Evolutionary conservation across 2,113 vertebrate genomes (phyloP).

Genomic region (Neoarius graeffei): DNA sequence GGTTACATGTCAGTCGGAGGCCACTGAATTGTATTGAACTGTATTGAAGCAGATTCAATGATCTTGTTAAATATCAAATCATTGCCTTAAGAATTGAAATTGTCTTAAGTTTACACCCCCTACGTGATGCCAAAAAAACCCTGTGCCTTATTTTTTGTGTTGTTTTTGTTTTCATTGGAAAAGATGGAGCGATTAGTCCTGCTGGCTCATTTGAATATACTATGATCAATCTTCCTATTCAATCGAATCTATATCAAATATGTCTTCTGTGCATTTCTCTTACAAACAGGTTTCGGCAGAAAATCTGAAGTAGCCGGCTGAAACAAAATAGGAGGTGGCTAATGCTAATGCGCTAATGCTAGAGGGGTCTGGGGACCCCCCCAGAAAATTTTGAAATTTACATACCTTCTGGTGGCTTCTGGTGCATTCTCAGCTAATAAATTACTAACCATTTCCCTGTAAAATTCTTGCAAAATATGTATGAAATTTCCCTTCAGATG

Average conservation of each 20-base stretch:
- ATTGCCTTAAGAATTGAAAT: background rate
- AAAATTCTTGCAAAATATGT: too few relatives aligned
- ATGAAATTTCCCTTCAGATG: too few relatives aligned
- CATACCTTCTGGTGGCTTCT: too few relatives aligned
- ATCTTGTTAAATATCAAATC: background rate
- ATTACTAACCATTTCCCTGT: too few relatives aligned
- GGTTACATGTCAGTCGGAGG: background rate
- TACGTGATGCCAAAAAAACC: background rate
- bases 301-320: too few relatives aligned
- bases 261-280: constrained; percentile 24
- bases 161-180: background rate
- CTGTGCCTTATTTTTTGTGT: background rate
- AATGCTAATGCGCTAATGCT: too few relatives aligned
- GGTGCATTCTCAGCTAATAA: too few relatives aligned
- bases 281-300: constrained; percentile 33
- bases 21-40: background rate
- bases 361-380: too few relatives aligned
- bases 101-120: background rate
- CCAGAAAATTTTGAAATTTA: too few relatives aligned
- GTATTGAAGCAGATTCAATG: background rate
- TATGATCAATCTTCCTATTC: background rate
- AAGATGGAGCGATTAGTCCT: background rate
- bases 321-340: too few relatives aligned
- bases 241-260: background rate
- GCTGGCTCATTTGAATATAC: background rate